Conservation (phyloP, 2,113 vertebrate genomes). For the Microtus montanus region DNA sequence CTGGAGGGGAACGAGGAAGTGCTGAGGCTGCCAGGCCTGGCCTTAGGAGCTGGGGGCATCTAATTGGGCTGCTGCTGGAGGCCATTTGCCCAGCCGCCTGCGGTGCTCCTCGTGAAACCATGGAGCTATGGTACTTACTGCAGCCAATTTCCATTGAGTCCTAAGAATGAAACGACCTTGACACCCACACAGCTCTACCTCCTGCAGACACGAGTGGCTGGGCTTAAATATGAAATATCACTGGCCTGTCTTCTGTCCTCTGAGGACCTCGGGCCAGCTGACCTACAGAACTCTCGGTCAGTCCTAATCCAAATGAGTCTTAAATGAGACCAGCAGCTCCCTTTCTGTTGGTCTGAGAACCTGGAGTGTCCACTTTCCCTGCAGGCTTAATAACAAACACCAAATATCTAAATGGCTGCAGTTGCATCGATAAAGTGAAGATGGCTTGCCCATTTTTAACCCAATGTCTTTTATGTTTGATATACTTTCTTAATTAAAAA, state of each 20-base stretch:
- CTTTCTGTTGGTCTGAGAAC: constrained; percentile 19
- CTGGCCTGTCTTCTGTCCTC: constrained; percentile 66
- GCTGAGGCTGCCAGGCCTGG: background rate
- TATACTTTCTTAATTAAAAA: constrained; percentile 77
- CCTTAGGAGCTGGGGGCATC: background rate
- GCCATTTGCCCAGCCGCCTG: background rate
- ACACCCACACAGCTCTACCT: background rate
- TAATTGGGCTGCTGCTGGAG: constrained; percentile 34
- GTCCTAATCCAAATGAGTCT: constrained; percentile 41
- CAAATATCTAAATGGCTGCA: constrained; percentile 71
- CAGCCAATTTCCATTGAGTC: background rate
- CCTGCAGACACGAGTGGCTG: background rate
- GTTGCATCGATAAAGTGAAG: constrained; percentile 67
- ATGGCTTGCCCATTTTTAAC: constrained; percentile 55
- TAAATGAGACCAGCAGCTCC: constrained; percentile 37
- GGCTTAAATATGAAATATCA: constrained; percentile 72
- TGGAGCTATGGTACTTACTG: background rate
- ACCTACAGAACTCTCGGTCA: constrained; percentile 34
- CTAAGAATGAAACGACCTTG: background rate
- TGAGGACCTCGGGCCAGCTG: background rate
- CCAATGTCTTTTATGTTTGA: constrained; percentile 55
- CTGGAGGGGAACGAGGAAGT: background rate
- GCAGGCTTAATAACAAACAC: constrained; percentile 68
- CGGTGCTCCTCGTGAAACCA: background rate
- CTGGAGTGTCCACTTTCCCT: constrained; percentile 10